Base-by-base conservation (phyloP, 2,113 vertebrate genomes). In the Petrocephalus zakoni region DNA sequence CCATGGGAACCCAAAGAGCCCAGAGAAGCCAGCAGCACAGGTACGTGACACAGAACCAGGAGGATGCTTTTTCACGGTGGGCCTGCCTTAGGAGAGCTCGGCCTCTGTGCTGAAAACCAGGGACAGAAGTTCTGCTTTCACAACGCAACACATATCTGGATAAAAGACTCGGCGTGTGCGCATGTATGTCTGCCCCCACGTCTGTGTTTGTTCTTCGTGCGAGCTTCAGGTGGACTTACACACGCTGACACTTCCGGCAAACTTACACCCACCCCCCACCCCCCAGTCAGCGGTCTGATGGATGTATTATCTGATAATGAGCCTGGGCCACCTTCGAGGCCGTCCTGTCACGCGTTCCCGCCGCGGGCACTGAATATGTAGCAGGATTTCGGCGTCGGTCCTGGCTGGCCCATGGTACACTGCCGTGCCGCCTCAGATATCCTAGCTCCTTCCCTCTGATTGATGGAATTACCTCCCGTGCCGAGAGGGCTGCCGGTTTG, bases 281-380 rank as follows among this genome's bases (percentile, higher is more conserved):
- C 72, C 34, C 34, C 72, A 42, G 51, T 9, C 87, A 56, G 64
- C 25, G 6, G 5, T 81, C 34, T 88, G 87, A 88, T 53, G 52
- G 83, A 64, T 86, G 88, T 5, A 25, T 52, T 51, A 72, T 89
- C 78, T 51, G 81, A 85, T 29, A 89, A 55, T 29, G 81, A n/a
- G 53, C 88, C 49, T 21, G 61, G 81, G 52, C 52, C 17, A 2
- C 81, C 4, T 42, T 19, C 13, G 15, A 22, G 55, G 55, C 56
- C 13, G n/a, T 58, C 72, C 52, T 34, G 55, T 85, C 52, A 46
- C 46, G 8, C 53, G 10, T 56, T 56, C 78, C 55, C 6, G 21
- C 37, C 22, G 75, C 47, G 11, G 34, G 29, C 29, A 13, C 7
- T 89, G 56, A 89, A 89, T 85, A 88, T 85, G 61, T 61, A 85